Percentiles rank a stretch among this genome's conserved stretches.
Evolutionary conservation across 2,113 vertebrate genomes (phyloP).

Genomic region (Leuciscus idus): DNA sequence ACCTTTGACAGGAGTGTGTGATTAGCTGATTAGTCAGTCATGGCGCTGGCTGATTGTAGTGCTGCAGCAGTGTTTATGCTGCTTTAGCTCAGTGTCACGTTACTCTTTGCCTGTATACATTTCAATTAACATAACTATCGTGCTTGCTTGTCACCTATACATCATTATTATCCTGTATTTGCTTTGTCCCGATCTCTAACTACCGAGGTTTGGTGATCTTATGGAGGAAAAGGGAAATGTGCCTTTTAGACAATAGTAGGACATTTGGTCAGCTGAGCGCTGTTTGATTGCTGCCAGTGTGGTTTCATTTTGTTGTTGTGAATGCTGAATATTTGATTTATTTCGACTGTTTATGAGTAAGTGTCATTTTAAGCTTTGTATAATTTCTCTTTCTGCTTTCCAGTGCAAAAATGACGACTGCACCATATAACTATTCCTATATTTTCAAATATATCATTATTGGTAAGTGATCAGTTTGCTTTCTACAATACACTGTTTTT

Average conservation of each 20-base stretch:
- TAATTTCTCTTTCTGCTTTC: constrained; percentile 54
- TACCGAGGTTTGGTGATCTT: not conserved
- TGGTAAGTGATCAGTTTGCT: constrained; percentile 80
- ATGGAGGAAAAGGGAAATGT: not conserved
- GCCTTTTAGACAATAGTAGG: constrained; percentile 40
- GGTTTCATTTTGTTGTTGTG: not conserved
- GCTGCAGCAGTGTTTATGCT: constrained; percentile 30
- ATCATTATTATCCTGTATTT: not conserved
- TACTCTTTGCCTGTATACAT: not conserved
- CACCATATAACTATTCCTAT: constrained; percentile 99
- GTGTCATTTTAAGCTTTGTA: not conserved
- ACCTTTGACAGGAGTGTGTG: constrained; percentile 18
- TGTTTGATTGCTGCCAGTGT: not conserved
- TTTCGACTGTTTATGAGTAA: not conserved
- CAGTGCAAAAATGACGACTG: constrained; percentile 94
- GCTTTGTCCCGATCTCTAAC: not conserved
- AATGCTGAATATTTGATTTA: not conserved
- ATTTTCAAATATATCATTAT: constrained; percentile 99
- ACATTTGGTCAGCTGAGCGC: constrained; percentile 23
- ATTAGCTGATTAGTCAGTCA: constrained; percentile 33
- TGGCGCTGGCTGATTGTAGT: constrained; percentile 30
- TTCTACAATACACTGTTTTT: too few species aligned
- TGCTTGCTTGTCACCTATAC: not conserved
- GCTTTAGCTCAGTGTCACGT: constrained; percentile 26
- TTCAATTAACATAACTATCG: not conserved